Evolutionary conservation across 1,140 invertebrate genomes (phyloP).

Genomic region (Scaptomyza graminum): DNA sequence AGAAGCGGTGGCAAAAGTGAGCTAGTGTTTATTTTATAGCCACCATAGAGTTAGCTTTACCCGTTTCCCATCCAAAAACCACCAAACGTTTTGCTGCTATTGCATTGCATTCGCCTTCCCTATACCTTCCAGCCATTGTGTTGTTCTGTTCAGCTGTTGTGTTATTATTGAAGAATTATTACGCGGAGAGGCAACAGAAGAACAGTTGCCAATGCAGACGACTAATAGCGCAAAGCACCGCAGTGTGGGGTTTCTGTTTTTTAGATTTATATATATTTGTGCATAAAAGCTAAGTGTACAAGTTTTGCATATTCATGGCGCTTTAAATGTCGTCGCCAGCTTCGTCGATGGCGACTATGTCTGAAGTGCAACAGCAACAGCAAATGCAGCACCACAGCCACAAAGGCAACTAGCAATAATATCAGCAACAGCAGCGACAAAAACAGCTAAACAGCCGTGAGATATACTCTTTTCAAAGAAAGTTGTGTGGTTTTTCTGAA

Average conservation of each 20-base stretch:
- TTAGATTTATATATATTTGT: slow-evolving; percentile 66
- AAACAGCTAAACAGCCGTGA: background rate
- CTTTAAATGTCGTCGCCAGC: slow-evolving; percentile 77
- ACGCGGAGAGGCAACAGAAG: slow-evolving; percentile 57
- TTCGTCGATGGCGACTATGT: slow-evolving; percentile 49
- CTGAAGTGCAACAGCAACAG: slow-evolving; percentile 65
- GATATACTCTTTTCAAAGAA: background rate
- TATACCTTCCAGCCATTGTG: slow-evolving; percentile 3
- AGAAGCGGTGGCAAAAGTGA: slow-evolving; percentile 63
- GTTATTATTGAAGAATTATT: slow-evolving; percentile 81
- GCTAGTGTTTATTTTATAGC: slow-evolving; percentile 80
- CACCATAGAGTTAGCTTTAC: slow-evolving; percentile 65
- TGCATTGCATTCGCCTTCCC: background rate
- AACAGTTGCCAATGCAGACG: slow-evolving; percentile 58
- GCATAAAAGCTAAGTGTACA: slow-evolving; percentile 73
- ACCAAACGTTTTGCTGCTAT: slow-evolving; percentile 62
- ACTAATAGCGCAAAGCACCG: slow-evolving; percentile 62
- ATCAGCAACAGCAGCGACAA: slow-evolving; percentile 8
- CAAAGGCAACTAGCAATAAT: slow-evolving; percentile 70
- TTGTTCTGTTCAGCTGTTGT: slow-evolving; percentile 12
- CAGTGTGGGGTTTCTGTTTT: slow-evolving; percentile 26
- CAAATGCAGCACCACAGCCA: slow-evolving; percentile 49
- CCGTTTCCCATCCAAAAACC: slow-evolving; percentile 49
- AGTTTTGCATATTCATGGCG: slow-evolving; percentile 81
- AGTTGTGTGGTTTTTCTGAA: background rate